phyloP scores from a whole-genome alignment of 2,113 vertebrate genomes.

The Corydoras maculifer region DNA sequence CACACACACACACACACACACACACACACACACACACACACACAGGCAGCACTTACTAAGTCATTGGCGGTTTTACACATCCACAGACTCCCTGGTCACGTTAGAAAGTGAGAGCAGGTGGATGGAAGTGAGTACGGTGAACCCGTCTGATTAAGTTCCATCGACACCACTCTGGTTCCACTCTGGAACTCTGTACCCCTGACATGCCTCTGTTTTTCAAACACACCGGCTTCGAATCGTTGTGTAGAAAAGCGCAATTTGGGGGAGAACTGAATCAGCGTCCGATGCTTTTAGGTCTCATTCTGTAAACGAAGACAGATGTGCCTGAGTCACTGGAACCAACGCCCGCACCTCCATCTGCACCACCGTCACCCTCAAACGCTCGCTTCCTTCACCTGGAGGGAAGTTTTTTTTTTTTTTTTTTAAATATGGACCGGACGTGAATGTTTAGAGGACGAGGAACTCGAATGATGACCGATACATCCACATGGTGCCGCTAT shows the following conservation, averaged over 20 bases:
- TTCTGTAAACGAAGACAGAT: slow-evolving; percentile 52
- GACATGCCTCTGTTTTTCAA: no score
- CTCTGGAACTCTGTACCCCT: slow-evolving; percentile 1
- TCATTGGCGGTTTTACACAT: slow-evolving; percentile 18
- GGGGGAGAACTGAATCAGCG: slow-evolving; percentile 46
- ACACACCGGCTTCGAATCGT: background rate
- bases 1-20: slow-evolving; percentile 9
- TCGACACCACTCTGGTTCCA: slow-evolving; percentile 35
- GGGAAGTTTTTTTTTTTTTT: no score
- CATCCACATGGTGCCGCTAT: no score
- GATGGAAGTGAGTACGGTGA: slow-evolving; percentile 11
- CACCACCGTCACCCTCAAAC: no score
- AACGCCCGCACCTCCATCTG: no score
- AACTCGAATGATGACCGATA: no score
- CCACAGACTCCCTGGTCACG: background rate
- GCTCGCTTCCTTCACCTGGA: no score
- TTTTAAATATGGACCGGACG: no score
- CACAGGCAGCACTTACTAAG: background rate
- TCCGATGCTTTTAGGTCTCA: slow-evolving; percentile 44
- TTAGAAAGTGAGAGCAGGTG: background rate
- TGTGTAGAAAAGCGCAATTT: slow-evolving; percentile 32
- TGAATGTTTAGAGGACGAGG: no score
- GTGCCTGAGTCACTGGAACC: slow-evolving; percentile 25
- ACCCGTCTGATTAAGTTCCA: no score
- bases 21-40: slow-evolving; percentile 11